Conservation (phyloP, 2,113 vertebrate genomes). For the Riparia riparia region DNA sequence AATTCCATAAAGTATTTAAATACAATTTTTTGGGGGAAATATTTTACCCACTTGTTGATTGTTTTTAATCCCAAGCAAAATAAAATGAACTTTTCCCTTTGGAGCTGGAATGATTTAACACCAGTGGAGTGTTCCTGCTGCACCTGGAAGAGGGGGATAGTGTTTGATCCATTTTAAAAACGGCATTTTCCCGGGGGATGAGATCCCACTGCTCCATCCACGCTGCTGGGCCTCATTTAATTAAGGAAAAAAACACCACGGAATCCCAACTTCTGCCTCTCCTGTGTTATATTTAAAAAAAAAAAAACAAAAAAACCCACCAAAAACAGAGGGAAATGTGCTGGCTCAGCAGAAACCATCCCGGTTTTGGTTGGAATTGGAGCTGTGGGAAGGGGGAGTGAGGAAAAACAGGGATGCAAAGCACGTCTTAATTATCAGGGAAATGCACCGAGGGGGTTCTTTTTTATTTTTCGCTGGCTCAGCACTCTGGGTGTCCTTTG, state of each 20-base stretch:
- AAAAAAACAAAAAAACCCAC: too few relatives aligned
- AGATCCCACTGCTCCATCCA: neutral
- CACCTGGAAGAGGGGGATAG: neutral
- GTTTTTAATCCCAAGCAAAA: neutral
- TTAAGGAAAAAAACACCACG: neutral
- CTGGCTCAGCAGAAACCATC: neutral
- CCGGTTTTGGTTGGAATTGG: neutral
- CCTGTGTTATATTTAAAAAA: neutral
- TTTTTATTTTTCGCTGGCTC: neutral
- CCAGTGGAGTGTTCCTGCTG: neutral
- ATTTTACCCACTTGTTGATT: neutral
- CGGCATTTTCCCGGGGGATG: neutral
- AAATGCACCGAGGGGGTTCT: neutral
- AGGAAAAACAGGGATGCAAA: constrained; percentile 16
- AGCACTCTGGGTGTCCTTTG: neutral
- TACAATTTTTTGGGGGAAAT: rapidly evolving
- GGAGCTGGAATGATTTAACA: neutral
- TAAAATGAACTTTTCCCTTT: neutral
- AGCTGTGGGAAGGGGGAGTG: neutral
- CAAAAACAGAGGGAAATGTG: neutral
- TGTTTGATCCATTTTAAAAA: neutral
- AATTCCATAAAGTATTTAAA: neutral
- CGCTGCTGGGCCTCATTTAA: neutral
- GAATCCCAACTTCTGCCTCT: neutral
- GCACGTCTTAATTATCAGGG: constrained; percentile 11